Evolutionary conservation across 1,140 invertebrate genomes (phyloP).

Genomic region (Bombyx mandarina): DNA sequence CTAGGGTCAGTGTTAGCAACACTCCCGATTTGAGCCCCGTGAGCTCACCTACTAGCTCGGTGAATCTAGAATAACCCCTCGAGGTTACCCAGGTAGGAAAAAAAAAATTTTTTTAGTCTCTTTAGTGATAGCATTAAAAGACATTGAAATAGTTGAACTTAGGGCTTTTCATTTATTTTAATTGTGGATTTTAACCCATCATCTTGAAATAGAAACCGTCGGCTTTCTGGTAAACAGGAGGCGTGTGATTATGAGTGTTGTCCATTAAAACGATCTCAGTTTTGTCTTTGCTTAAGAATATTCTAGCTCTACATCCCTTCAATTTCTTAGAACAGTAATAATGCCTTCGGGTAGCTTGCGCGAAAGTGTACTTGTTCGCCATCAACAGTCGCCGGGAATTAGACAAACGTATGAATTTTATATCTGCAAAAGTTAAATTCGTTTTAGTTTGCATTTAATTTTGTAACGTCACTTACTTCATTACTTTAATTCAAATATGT

Average conservation of each 20-base stretch:
- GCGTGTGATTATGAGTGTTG: conserved; percentile 28
- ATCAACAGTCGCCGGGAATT: conserved; percentile 7
- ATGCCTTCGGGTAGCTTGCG: conserved; percentile 23
- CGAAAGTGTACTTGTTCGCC: conserved; percentile 20
- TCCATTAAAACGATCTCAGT: conserved; percentile 14
- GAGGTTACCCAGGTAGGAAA: no score
- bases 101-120: neutral
- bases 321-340: conserved; percentile 42
- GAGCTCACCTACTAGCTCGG: no score
- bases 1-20: no score
- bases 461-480: neutral
- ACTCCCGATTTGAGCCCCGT: no score
- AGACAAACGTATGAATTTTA: neutral
- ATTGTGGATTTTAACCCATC: neutral
- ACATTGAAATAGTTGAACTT: neutral
- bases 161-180: no score
- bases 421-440: conserved; percentile 2
- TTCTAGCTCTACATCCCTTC: conserved; percentile 34
- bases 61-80: no score
- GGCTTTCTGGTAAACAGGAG: conserved; percentile 21
- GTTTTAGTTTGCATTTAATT: neutral
- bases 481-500: neutral
- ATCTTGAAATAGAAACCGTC: conserved; percentile 12
- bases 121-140: neutral
- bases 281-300: conserved; percentile 23